These are phyloP conservation scores for Diphyllodes magnificus DNA, from an alignment of 2,113 vertebrate genomes.

Conservation along the genomic window DNA sequence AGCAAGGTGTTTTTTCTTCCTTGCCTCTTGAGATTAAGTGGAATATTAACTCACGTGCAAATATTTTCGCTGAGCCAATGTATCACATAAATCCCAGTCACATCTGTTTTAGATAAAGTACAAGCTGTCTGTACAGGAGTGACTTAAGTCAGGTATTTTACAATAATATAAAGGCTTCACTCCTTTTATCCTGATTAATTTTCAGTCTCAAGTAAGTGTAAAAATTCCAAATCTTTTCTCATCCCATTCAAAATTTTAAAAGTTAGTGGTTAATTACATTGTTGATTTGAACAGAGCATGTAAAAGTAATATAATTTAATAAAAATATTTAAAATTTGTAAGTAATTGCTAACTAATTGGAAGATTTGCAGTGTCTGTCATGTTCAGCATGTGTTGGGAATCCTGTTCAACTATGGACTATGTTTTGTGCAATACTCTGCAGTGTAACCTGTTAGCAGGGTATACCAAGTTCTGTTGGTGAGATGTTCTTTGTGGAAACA, in stretches of 20 bases:
- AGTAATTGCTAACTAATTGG: not conserved
- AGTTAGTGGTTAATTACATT: not conserved
- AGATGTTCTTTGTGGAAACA: not conserved
- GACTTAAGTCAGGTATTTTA: conserved; percentile 4
- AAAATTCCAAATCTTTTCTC: not conserved
- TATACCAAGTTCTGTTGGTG: not conserved
- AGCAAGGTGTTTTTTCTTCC: not conserved
- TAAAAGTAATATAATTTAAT: not conserved
- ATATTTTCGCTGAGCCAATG: conserved; percentile 8
- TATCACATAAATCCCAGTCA: conserved; percentile 13
- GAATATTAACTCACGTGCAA: conserved; percentile 14
- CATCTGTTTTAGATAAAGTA: conserved; percentile 38
- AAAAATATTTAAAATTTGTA: not conserved
- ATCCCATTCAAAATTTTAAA: not conserved
- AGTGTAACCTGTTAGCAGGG: not conserved
- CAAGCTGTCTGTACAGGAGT: not conserved
- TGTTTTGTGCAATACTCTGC: not conserved
- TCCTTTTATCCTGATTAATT: not conserved
- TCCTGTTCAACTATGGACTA: not conserved
- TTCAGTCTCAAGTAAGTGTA: not conserved
- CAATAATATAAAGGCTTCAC: not conserved
- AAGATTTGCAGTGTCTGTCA: not conserved
- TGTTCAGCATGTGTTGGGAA: not conserved
- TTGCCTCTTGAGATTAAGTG: conserved; percentile 27
- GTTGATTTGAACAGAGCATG: not conserved